A percentile compares a stretch with the other conserved stretches of the same genome.
Evolutionary conservation across 2,113 vertebrate species (phyloP).

Genomic region (Pithys albifrons): DNA sequence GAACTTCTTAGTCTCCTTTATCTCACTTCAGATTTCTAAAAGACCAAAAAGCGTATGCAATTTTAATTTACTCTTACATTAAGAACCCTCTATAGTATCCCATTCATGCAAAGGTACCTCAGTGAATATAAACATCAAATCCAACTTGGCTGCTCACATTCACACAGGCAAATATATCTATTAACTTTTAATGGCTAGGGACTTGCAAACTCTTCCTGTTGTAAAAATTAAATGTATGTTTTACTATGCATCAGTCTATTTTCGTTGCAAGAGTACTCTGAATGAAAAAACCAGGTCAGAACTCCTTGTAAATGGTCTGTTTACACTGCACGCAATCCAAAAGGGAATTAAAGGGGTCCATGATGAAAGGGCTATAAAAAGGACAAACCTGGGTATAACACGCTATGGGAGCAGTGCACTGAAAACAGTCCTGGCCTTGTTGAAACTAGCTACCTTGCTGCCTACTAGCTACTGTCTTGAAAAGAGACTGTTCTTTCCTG

Average conservation of each 20-base stretch:
- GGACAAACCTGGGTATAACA: not conserved
- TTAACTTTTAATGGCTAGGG: not conserved
- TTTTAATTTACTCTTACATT: not conserved
- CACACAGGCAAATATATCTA: not conserved
- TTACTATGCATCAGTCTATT: not conserved
- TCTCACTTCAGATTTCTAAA: not conserved
- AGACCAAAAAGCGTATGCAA: not conserved
- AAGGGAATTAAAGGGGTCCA: not conserved
- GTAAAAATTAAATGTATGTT: not conserved
- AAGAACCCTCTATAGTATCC: not conserved
- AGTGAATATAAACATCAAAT: not conserved
- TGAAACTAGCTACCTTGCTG: not conserved
- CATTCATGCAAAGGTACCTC: not conserved
- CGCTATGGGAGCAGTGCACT: not conserved
- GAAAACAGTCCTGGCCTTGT: not conserved
- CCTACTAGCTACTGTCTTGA: too few species aligned
- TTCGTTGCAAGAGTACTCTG: fast-evolving
- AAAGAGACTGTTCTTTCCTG: not conserved
- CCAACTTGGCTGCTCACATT: not conserved
- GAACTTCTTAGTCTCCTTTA: not conserved
- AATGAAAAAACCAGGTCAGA: not conserved
- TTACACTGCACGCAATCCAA: fast-evolving
- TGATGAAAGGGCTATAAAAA: not conserved
- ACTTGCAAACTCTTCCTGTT: not conserved
- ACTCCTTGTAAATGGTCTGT: not conserved